Percentiles rank a stretch among this genome's conserved stretches.
Conservation (phyloP, 2,113 vertebrate species). For the Otis tarda region DNA sequence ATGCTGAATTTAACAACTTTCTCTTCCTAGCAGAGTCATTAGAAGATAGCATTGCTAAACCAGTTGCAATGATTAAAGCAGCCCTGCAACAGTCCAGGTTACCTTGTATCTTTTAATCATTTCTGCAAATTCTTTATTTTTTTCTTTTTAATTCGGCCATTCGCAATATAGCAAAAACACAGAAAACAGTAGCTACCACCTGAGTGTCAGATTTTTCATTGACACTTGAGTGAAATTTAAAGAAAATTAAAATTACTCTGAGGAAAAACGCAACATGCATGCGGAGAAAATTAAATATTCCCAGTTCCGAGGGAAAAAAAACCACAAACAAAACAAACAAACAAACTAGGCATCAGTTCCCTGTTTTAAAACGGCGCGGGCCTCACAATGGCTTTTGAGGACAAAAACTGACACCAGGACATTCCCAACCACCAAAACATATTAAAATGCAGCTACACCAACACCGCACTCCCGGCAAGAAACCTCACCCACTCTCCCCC, state of each 20-base stretch:
- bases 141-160: background rate
- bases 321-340: too few species aligned
- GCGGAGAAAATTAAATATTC: background rate
- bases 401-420: slow-evolving; percentile 7
- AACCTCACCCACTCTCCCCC: background rate
- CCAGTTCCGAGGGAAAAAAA: background rate
- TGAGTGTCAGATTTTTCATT: background rate
- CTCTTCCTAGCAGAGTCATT: background rate
- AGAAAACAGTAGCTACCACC: background rate
- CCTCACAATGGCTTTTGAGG: background rate
- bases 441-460: background rate
- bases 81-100: background rate
- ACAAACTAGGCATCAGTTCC: background rate
- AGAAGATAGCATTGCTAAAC: background rate
- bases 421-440: background rate
- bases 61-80: background rate
- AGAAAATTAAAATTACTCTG: background rate
- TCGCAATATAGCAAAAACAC: background rate
- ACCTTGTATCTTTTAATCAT: background rate
- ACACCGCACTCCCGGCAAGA: background rate
- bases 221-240: background rate
- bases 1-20: background rate
- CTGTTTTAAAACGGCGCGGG: background rate
- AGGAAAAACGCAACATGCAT: background rate
- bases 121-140: background rate